Base-by-base conservation (phyloP, 2,888 invertebrate species). In the Sthenelais limicola region DNA sequence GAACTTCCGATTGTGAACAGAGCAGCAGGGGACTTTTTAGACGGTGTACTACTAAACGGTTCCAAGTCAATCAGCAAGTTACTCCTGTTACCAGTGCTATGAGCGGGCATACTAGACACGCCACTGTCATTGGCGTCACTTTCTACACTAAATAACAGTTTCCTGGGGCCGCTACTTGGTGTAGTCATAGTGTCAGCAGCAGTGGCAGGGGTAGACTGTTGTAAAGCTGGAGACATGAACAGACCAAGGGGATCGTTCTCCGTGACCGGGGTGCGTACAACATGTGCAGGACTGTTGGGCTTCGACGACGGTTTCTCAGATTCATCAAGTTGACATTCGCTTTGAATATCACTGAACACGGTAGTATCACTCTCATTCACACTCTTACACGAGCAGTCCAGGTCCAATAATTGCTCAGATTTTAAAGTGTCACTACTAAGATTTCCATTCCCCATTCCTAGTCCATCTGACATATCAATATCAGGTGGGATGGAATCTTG, bases 211-310 rank as follows among this genome's bases (percentile, higher is more conserved):
- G 49, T 28, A 4, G 72, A 54, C 35, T 26, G 48, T n/a, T n/a
- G n/a, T 24, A 68, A 33, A 5, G 52, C 54, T 1, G 38, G 48
- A 12, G 33, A 26, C 24, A 75, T 73, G 74, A 96, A 89, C 3
- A 96, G 95, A 5, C 96, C 97, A 28, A 97, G 89, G 0, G 97
- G 97, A 89, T 97, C 97, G 87, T 96, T 95, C 83, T 94, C 92
- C 0, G 96, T 93, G 0, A 97, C 95, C 0, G 95, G 94, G 1
- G 95, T 95, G 12, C 75, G 66, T n/a, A 74, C 56, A 68, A 70
- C 73, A 52, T 77, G 77, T 7, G 43, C 26, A 1, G 76, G 76
- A 58, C 77, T 76, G 62, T 43, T 43, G 7, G 21, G 35, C 38
- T 62, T 62, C 4, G 62, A 62, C 38, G 21, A 24, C 5, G 62